Conservation (phyloP, 2,888 invertebrate genomes). For the Busseola fusca region DNA sequence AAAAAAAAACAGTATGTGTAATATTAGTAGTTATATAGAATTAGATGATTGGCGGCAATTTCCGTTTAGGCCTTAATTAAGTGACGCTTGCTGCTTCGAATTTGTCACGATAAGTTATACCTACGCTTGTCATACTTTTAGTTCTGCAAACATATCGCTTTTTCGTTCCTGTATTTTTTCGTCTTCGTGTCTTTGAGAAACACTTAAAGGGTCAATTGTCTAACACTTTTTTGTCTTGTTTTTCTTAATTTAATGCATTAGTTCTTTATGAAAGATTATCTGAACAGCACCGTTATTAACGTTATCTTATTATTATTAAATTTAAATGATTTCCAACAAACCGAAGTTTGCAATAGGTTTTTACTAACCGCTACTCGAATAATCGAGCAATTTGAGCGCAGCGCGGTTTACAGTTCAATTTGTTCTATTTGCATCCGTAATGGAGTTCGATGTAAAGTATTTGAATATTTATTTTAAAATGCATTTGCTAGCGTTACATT, state of each 20-base stretch:
- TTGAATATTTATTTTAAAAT: constrained; percentile 31
- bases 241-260: not conserved
- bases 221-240: not conserved
- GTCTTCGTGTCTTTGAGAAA: not conserved
- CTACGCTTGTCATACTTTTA: not conserved
- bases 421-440: constrained; percentile 36
- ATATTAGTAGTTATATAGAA: too few species aligned
- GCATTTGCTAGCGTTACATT: constrained; percentile 6
- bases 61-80: too few species aligned
- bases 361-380: not conserved
- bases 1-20: too few species aligned
- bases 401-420: constrained; percentile 11
- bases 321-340: not conserved
- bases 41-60: not conserved
- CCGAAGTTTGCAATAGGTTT: constrained; percentile 1
- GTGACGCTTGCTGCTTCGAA: not conserved
- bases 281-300: not conserved
- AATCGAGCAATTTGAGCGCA: constrained; percentile 20
- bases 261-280: not conserved
- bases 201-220: too few species aligned
- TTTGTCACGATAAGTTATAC: not conserved
- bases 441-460: constrained; percentile 12
- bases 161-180: too few species aligned
- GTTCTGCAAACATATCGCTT: not conserved
- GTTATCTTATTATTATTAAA: not conserved